Conservation (phyloP, 1,140 invertebrate genomes). For the Palaemon carinicauda region DNA sequence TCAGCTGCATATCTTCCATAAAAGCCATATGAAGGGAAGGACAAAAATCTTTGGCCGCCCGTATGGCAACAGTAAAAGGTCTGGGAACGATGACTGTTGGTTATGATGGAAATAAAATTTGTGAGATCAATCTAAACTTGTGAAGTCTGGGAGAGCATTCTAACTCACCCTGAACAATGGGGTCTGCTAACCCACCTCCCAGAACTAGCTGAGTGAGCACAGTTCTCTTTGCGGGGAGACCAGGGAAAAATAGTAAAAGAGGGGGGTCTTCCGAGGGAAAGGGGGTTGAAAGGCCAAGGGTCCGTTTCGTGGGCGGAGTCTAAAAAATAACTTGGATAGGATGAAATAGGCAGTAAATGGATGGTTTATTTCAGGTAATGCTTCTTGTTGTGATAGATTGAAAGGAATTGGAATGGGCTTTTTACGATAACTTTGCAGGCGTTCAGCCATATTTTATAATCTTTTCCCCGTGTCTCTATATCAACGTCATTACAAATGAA, state of each 20-base stretch:
- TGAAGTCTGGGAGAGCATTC: slow-evolving; percentile 53
- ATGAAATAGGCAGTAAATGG: no score
- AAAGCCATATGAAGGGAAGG: no score
- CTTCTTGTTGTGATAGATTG: no score
- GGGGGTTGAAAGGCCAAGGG: background rate
- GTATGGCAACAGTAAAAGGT: slow-evolving; percentile 50
- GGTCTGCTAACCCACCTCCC: background rate
- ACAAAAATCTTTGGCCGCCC: background rate
- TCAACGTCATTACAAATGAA: no score
- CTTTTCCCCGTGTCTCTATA: no score
- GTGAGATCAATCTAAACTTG: slow-evolving; percentile 55
- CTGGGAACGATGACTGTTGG: slow-evolving; percentile 53
- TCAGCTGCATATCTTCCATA: no score
- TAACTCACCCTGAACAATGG: slow-evolving; percentile 49
- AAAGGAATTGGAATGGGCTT: no score
- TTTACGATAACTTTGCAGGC: no score
- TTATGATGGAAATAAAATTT: slow-evolving; percentile 57
- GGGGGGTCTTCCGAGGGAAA: background rate
- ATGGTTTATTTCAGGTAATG: no score
- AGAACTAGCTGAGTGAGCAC: background rate
- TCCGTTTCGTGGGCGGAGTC: background rate
- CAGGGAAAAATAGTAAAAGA: background rate
- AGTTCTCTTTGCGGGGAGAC: background rate
- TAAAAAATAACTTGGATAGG: no score
- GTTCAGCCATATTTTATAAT: no score